These are phyloP conservation scores for Mylabris sibirica DNA, from an alignment of 2,888 invertebrate species.

Conservation along the genomic window DNA sequence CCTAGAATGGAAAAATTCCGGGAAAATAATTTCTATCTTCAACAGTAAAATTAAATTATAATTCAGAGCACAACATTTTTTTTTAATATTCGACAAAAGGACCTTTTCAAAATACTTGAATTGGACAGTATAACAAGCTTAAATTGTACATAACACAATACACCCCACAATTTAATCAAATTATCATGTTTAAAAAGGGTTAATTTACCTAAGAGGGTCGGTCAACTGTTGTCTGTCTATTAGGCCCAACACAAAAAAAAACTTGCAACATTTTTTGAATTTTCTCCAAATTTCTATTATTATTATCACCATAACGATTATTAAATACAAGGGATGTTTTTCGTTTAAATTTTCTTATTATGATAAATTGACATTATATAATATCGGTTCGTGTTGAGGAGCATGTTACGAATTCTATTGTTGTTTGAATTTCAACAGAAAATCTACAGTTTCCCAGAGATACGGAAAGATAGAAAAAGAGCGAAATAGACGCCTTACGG, in stretches of 20 bases:
- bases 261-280: not conserved
- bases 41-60: conserved; percentile 1
- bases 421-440: conserved; percentile 1
- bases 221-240: not conserved
- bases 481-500: not conserved
- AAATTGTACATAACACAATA: conserved; percentile 5
- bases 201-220: not conserved
- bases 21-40: not conserved
- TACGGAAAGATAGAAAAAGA: not conserved
- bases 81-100: not conserved
- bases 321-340: not conserved
- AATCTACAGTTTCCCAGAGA: not conserved
- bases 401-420: not conserved
- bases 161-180: conserved; percentile 13
- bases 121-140: not conserved
- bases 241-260: not conserved
- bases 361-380: conserved; percentile 4
- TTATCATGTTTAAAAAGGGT: conserved; percentile 4
- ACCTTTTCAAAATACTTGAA: not conserved
- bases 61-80: not conserved
- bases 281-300: not conserved
- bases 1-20: conserved; percentile 4
- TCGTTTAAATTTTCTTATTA: not conserved
- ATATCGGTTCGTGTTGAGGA: not conserved
- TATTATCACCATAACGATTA: not conserved